Evolutionary conservation across 2,888 invertebrate species (phyloP).

Genomic region (Thelaira solivaga): DNA sequence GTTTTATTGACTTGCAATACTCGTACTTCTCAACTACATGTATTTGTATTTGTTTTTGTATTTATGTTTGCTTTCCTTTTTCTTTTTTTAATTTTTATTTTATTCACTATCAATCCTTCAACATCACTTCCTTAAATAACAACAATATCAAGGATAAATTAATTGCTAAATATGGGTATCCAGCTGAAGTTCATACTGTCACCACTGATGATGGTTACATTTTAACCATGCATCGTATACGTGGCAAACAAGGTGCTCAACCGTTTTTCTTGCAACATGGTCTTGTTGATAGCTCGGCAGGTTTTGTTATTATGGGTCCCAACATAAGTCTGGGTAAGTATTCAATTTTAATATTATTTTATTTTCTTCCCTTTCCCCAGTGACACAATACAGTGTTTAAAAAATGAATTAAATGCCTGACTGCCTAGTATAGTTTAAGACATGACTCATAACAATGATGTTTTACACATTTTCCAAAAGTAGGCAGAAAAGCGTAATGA

Average conservation of each 20-base stretch:
- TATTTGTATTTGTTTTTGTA: not conserved
- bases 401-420: slow-evolving; percentile 29
- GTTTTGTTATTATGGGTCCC: slow-evolving; percentile 86
- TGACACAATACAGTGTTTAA: not conserved
- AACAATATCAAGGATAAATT: slow-evolving; percentile 75
- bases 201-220: slow-evolving; percentile 88
- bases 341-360: not conserved
- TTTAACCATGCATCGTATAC: slow-evolving; percentile 85
- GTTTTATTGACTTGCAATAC: not conserved
- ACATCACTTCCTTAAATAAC: not conserved
- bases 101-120: not conserved
- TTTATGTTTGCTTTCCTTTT: not conserved
- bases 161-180: slow-evolving; percentile 81
- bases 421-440: not conserved
- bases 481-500: not conserved
- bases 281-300: slow-evolving; percentile 84
- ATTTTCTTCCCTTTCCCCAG: not conserved
- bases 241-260: slow-evolving; percentile 77
- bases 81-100: not conserved
- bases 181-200: slow-evolving; percentile 81
- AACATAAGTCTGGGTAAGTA: slow-evolving; percentile 78
- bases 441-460: not conserved
- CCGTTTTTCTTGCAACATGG: slow-evolving; percentile 84
- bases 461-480: slow-evolving; percentile 4
- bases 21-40: not conserved